Percentiles rank a stretch among this genome's conserved stretches.
Evolutionary conservation across 2,113 vertebrate species (phyloP).

Genomic region (Hydrolagus affinis): DNA sequence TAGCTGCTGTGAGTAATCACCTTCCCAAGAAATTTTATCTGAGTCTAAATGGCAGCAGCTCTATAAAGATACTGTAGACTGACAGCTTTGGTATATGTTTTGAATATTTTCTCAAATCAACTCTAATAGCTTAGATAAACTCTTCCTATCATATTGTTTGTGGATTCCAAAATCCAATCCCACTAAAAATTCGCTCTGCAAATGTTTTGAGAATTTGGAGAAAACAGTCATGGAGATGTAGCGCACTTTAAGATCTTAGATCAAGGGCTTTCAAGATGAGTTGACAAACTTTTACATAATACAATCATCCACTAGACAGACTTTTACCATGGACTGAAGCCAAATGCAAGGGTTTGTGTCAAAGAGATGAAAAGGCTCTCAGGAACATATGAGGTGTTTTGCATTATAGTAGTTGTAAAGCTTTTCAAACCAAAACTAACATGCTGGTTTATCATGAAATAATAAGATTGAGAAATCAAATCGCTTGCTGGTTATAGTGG

Average conservation of each 20-base stretch:
- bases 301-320: slow-evolving; percentile 36
- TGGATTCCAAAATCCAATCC: slow-evolving; percentile 52
- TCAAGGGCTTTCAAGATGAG: slow-evolving; percentile 39
- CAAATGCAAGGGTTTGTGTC: slow-evolving; percentile 33
- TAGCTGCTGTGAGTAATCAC: slow-evolving; percentile 61
- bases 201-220: slow-evolving; percentile 45
- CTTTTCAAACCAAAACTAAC: background rate
- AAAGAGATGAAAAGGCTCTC: background rate
- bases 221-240: slow-evolving; percentile 41
- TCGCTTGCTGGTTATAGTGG: slow-evolving; percentile 25
- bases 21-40: slow-evolving; percentile 75
- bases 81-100: slow-evolving; percentile 53
- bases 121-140: slow-evolving; percentile 61
- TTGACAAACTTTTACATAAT: slow-evolving; percentile 36
- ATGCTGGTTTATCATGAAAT: slow-evolving; percentile 24
- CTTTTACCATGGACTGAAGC: slow-evolving; percentile 36
- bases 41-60: slow-evolving; percentile 70
- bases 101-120: slow-evolving; percentile 78
- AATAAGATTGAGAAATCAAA: slow-evolving; percentile 30
- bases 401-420: background rate
- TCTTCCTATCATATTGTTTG: slow-evolving; percentile 50
- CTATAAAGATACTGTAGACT: slow-evolving; percentile 58
- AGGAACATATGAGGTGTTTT: slow-evolving; percentile 21
- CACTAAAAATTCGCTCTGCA: slow-evolving; percentile 56
- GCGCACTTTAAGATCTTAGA: slow-evolving; percentile 40